phyloP scores from a whole-genome alignment of 2,113 vertebrate species.

The Xenopus borealis region DNA sequence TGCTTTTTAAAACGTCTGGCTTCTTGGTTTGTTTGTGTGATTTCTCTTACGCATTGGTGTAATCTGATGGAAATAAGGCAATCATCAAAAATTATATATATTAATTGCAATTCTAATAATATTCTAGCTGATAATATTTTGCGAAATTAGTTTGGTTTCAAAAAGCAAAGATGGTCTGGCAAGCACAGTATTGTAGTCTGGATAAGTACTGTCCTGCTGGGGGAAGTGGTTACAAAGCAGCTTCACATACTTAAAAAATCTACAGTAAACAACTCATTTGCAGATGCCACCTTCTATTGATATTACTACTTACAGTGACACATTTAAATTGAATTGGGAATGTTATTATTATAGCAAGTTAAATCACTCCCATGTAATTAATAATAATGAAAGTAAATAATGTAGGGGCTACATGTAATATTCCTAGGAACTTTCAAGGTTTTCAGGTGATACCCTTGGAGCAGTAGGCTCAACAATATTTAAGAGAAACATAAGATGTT shows the following conservation, averaged over 20 bases:
- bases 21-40: slow-evolving; percentile 49
- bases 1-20: slow-evolving; percentile 28
- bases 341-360: neutral
- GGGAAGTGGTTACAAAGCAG: too few species aligned
- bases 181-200: slow-evolving; percentile 51
- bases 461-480: too few species aligned
- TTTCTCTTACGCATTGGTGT: slow-evolving; percentile 7
- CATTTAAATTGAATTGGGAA: slow-evolving; percentile 62
- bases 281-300: slow-evolving; percentile 80
- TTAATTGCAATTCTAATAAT: slow-evolving; percentile 56
- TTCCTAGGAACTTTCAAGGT: too few species aligned
- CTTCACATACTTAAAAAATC: slow-evolving; percentile 45
- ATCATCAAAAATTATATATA: slow-evolving; percentile 4
- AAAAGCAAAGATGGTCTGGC: slow-evolving; percentile 50
- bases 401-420: too few species aligned
- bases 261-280: slow-evolving; percentile 55
- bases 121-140: slow-evolving; percentile 65
- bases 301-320: slow-evolving; percentile 71
- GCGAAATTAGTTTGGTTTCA: slow-evolving; percentile 61
- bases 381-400: too few species aligned
- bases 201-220: too few species aligned
- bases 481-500: too few species aligned
- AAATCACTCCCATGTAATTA: too few species aligned
- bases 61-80: slow-evolving; percentile 24
- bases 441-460: too few species aligned